Base-by-base conservation (phyloP, 2,888 invertebrate genomes). In the Gastrophysa polygoni region DNA sequence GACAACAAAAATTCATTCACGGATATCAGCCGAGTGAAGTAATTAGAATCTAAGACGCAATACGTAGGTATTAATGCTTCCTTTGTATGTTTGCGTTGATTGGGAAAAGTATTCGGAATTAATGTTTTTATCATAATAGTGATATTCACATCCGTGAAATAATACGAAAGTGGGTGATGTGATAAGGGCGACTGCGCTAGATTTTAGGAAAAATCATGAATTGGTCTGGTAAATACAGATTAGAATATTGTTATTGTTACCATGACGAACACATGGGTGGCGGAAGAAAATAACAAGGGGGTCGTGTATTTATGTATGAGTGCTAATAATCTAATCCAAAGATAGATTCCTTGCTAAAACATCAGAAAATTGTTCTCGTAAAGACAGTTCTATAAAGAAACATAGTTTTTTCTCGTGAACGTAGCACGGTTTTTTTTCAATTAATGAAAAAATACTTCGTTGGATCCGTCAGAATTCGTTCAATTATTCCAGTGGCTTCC, bases 111-210 rank as follows among this genome's bases (percentile, higher is more conserved):
- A 59, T 59, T 62, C 57, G 56, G 60, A 64, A 58, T 64, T 64
- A 64, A 67, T 62, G 62, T 55, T 62, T 67, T 48, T 60, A 61
- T 65, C 65, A 61, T 63, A 63, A 61, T 63, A 65, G 60, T 65
- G 65, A 68, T 68, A 68, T 59, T 59, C 44, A 65, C 68, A 65
- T 68, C 68, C 68, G 68, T 67, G 52, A 46, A 51, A 57, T 54
- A 55, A 58, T 48, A 47, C 20, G 50, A 43, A 21, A 61, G 67
- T 67, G 64, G 63, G 64, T 62, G n/a, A n/a, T n/a, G 64, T 64
- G 67, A 67, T 67, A 67, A 67, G 60, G 56, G 48, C 21, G 20
- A 56, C 32, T 56, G 32, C 48, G 18, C 44, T 14, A 29, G 47
- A 57, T 57, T 57, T 57, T 48, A 57, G 20, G 29, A 57, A 57